Evolutionary conservation across 2,888 invertebrate genomes (phyloP).

Genomic region (Epirrhoe tristata): DNA sequence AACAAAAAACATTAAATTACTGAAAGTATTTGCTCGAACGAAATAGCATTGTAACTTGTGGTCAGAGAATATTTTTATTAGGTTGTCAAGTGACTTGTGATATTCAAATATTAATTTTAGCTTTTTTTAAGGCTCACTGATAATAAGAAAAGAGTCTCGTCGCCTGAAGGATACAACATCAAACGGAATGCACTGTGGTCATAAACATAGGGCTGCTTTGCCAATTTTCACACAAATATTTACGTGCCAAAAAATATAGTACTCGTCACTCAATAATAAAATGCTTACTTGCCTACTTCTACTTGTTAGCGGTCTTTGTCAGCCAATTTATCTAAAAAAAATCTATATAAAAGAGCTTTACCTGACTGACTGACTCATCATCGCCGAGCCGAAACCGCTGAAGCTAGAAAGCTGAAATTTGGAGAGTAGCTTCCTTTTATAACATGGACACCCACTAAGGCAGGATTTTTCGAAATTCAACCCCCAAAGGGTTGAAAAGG

Average conservation of each 20-base stretch:
- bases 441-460: too few relatives aligned
- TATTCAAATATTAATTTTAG: constrained; percentile 51
- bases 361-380: too few relatives aligned
- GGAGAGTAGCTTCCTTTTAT: too few relatives aligned
- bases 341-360: too few relatives aligned
- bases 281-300: background rate
- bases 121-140: constrained; percentile 63
- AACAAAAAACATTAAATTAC: background rate
- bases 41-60: background rate
- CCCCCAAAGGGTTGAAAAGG: too few relatives aligned
- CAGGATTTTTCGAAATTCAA: too few relatives aligned
- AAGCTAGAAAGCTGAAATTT: too few relatives aligned
- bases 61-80: background rate
- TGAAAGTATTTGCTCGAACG: background rate
- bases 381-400: too few relatives aligned
- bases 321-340: too few relatives aligned
- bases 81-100: background rate
- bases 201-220: constrained; percentile 60
- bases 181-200: constrained; percentile 72
- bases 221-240: background rate
- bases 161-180: constrained; percentile 71
- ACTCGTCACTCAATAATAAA: background rate
- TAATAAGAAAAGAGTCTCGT: constrained; percentile 71
- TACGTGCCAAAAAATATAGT: background rate
- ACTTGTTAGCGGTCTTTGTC: background rate